phyloP scores from a whole-genome alignment of 2,888 invertebrate species.

The Adelognathus sp. region DNA sequence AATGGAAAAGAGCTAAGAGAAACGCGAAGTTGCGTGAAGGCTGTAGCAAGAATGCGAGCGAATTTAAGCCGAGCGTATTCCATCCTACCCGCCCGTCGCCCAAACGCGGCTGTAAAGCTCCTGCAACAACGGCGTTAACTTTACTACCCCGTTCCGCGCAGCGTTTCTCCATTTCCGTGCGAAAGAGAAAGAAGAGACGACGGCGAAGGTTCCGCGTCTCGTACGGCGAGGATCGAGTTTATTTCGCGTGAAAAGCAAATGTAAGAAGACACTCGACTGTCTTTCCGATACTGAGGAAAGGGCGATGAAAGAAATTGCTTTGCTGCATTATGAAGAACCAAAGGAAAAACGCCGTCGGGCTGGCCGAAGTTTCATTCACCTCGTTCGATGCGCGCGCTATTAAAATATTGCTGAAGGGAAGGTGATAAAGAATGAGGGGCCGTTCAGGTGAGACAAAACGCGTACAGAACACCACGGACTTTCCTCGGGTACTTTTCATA shows the following conservation, averaged over 20 bases:
- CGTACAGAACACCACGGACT: not conserved
- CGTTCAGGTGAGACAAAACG: not conserved
- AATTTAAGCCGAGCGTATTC: conserved; percentile 46
- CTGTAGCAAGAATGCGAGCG: conserved; percentile 16
- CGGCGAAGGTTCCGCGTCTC: conserved; percentile 10
- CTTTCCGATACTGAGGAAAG: conserved; percentile 16
- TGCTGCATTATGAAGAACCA: conserved; percentile 48
- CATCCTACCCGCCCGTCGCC: conserved; percentile 42
- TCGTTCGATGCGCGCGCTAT: not conserved
- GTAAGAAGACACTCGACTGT: conserved; percentile 8
- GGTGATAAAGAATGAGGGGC: conserved; percentile 3
- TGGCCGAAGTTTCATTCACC: not conserved
- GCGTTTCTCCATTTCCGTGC: conserved; percentile 6
- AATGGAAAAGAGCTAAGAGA: not conserved
- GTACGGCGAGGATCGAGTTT: conserved; percentile 10
- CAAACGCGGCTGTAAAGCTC: conserved; percentile 61
- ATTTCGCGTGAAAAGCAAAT: not conserved
- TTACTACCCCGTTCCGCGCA: conserved; percentile 53
- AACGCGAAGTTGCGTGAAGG: not conserved
- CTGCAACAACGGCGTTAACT: conserved; percentile 61
- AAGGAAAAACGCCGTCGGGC: not conserved
- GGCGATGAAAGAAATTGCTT: conserved; percentile 10
- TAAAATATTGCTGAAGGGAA: conserved; percentile 33
- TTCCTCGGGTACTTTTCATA: conserved; percentile 33
- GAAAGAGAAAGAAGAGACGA: conserved; percentile 7